phyloP scores from a whole-genome alignment of 1,140 invertebrate genomes.

The Zaprionus inermis region DNA sequence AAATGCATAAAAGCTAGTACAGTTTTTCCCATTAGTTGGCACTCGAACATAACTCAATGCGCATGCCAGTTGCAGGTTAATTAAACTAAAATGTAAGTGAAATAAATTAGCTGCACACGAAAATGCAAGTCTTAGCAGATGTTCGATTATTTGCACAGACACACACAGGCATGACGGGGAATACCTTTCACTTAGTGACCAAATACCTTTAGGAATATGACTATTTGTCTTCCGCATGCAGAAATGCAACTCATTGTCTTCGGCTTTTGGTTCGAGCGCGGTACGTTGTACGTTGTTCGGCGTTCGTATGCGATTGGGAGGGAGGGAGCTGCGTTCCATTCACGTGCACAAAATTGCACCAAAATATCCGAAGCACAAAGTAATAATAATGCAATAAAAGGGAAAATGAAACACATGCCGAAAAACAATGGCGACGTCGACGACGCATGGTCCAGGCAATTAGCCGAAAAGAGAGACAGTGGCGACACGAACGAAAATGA shows the following conservation, averaged over 20 bases:
- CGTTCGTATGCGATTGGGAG: conserved; percentile 27
- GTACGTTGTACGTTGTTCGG: background rate
- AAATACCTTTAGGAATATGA: conserved; percentile 42
- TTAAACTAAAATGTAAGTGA: background rate
- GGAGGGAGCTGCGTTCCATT: conserved; percentile 38
- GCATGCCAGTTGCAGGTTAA: background rate
- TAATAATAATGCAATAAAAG: conserved; percentile 23
- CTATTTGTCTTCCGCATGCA: conserved; percentile 49
- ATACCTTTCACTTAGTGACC: conserved; percentile 49
- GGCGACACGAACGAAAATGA: conserved; percentile 24
- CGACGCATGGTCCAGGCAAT: conserved; percentile 38
- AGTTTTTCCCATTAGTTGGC: too few relatives aligned
- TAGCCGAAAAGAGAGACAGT: conserved; percentile 33
- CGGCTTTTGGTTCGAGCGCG: background rate
- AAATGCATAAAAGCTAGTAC: too few relatives aligned
- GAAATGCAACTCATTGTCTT: conserved; percentile 52
- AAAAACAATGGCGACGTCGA: conserved; percentile 35
- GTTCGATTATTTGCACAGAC: conserved; percentile 9
- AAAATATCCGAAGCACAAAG: conserved; percentile 27
- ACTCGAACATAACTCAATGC: background rate
- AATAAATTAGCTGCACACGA: background rate
- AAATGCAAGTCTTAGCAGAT: background rate
- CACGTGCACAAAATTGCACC: conserved; percentile 53
- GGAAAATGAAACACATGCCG: conserved; percentile 24
- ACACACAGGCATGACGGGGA: background rate